Conservation (phyloP, 2,797 vertebrate species). For the Macrochelys suwanniensis region DNA sequence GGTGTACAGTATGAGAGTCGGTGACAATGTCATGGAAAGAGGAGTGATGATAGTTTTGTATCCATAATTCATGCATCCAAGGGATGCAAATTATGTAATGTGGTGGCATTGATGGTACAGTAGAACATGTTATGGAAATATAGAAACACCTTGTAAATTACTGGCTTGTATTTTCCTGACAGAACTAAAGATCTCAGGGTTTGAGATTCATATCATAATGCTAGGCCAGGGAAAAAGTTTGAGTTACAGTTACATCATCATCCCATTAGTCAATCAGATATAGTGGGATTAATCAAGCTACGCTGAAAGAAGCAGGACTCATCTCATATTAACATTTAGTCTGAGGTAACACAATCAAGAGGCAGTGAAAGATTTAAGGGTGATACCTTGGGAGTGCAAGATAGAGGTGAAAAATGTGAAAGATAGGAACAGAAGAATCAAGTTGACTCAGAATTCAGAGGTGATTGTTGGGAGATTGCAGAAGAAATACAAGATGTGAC, state of each 20-base stretch:
- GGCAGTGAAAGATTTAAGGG: constrained; percentile 25
- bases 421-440: constrained; percentile 33
- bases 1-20: constrained; percentile 8
- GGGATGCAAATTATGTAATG: constrained; percentile 32
- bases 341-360: background rate
- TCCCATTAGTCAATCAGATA: background rate
- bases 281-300: constrained; percentile 38
- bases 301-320: constrained; percentile 44
- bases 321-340: constrained; percentile 47
- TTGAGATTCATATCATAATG: background rate
- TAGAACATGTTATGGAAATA: background rate
- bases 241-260: constrained; percentile 39
- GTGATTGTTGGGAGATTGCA: constrained; percentile 36
- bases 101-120: background rate
- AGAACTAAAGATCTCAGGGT: background rate
- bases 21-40: constrained; percentile 23
- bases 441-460: background rate
- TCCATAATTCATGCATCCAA: constrained; percentile 45
- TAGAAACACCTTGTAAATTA: constrained; percentile 20
- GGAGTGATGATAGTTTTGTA: constrained; percentile 49
- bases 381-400: background rate
- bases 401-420: constrained; percentile 49
- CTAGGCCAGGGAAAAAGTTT: background rate
- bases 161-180: constrained; percentile 12
- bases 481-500: constrained; percentile 15